These are phyloP conservation scores for Coregonus clupeaformis DNA, from an alignment of 2,113 vertebrate genomes.

Conservation along the genomic window DNA sequence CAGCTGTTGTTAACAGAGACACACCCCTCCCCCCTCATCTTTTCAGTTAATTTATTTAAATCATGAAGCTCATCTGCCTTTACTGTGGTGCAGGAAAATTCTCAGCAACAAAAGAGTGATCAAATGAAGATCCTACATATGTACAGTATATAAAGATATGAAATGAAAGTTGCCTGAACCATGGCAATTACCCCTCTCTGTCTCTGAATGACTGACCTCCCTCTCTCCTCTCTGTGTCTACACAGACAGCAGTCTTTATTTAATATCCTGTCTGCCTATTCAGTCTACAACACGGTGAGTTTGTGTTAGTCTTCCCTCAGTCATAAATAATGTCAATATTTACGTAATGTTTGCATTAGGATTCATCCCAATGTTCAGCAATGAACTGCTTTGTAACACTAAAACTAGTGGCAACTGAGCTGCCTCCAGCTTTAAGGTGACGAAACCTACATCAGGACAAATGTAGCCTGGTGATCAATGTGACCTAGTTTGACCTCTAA, in stretches of 20 bases:
- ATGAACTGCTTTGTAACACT: too few species aligned
- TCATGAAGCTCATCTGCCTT: too few species aligned
- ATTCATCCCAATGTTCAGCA: background rate
- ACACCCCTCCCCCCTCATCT: too few species aligned
- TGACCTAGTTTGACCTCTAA: background rate
- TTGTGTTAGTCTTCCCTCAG: background rate
- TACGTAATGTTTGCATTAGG: background rate
- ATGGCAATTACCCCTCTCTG: background rate
- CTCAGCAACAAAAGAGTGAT: too few species aligned
- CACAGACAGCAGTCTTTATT: conserved; percentile 78
- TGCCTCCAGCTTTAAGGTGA: background rate
- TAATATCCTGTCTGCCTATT: conserved; percentile 76
- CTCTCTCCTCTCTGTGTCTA: conserved; percentile 30
- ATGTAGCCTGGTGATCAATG: background rate
- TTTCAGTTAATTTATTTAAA: too few species aligned
- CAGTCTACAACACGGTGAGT: conserved; percentile 79
- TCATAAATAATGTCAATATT: too few species aligned
- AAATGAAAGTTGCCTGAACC: too few species aligned
- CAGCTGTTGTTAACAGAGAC: too few species aligned
- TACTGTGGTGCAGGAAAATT: too few species aligned
- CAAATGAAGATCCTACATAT: too few species aligned
- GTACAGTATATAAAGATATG: too few species aligned
- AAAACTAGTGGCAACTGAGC: too few species aligned
- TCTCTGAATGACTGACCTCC: conserved; percentile 11
- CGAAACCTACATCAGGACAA: background rate